Conservation (phyloP, 1,140 invertebrate genomes). For the Aphaenogaster rudis region DNA sequence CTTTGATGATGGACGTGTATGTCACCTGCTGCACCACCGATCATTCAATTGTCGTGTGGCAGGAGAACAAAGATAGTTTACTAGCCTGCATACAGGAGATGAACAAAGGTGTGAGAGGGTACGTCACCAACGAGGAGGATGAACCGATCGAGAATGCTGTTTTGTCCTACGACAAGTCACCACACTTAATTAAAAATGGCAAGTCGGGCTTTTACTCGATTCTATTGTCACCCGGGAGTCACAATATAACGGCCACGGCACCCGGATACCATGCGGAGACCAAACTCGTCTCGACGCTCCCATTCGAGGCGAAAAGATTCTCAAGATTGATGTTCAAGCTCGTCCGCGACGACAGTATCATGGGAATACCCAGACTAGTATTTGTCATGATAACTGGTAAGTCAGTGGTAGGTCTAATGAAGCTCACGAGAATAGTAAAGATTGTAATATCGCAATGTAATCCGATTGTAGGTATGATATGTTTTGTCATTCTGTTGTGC, state of each 20-base stretch:
- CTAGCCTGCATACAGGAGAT: slow-evolving; percentile 78
- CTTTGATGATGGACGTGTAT: slow-evolving; percentile 83
- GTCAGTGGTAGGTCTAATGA: slow-evolving; percentile 48
- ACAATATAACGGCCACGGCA: slow-evolving; percentile 88
- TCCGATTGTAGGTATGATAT: slow-evolving; percentile 80
- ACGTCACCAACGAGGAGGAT: slow-evolving; percentile 87
- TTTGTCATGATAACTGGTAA: slow-evolving; percentile 92
- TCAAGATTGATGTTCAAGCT: slow-evolving; percentile 90
- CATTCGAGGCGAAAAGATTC: slow-evolving; percentile 78
- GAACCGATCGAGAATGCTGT: slow-evolving; percentile 88
- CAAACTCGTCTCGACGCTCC: slow-evolving; percentile 86
- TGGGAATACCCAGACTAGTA: slow-evolving; percentile 91
- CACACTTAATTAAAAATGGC: slow-evolving; percentile 84
- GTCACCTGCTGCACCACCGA: slow-evolving; percentile 84
- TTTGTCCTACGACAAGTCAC: slow-evolving; percentile 86
- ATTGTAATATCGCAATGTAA: slow-evolving; percentile 43
- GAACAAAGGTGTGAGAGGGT: slow-evolving; percentile 86
- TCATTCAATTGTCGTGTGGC: slow-evolving; percentile 77
- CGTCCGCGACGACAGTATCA: slow-evolving; percentile 89
- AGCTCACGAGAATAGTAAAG: slow-evolving; percentile 81
- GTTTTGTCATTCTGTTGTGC: slow-evolving; percentile 75
- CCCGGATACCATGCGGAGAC: slow-evolving; percentile 87
- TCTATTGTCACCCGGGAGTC: slow-evolving; percentile 87
- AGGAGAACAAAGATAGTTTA: slow-evolving; percentile 80
- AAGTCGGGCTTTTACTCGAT: slow-evolving; percentile 89